These are phyloP conservation scores for Yponomeuta malinellus DNA, from an alignment of 2,888 invertebrate genomes.

Conservation along the genomic window DNA sequence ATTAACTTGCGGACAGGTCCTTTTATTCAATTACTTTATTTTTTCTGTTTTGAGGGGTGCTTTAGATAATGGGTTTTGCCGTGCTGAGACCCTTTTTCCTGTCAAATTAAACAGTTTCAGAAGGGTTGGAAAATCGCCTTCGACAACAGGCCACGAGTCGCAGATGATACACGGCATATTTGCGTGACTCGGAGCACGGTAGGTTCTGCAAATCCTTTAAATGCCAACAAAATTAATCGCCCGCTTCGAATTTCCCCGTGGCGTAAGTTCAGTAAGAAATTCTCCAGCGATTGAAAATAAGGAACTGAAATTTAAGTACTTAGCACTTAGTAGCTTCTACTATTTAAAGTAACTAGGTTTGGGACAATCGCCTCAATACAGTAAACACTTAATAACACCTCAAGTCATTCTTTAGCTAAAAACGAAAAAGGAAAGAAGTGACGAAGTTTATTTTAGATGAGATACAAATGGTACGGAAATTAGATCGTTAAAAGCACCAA, in stretches of 20 bases:
- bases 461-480: background rate
- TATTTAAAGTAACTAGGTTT: too few species aligned
- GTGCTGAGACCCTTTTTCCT: background rate
- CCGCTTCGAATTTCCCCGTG: conserved; percentile 40
- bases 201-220: conserved; percentile 49
- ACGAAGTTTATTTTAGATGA: background rate
- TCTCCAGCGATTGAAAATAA: conserved; percentile 7
- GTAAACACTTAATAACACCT: background rate
- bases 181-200: conserved; percentile 46
- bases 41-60: conserved; percentile 1
- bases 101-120: background rate
- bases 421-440: background rate
- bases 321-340: background rate
- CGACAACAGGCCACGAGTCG: conserved; percentile 16
- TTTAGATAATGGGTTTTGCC: background rate
- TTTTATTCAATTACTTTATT: conserved; percentile 50
- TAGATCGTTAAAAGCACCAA: background rate
- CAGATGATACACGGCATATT: conserved; percentile 50
- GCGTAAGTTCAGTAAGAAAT: conserved; percentile 26
- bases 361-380: background rate
- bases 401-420: background rate
- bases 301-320: conserved; percentile 11
- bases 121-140: conserved; percentile 4
- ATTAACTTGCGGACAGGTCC: conserved; percentile 62
- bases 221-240: conserved; percentile 59